phyloP scores from a whole-genome alignment of 2,888 invertebrate genomes.

The Cyaniris semiargus region DNA sequence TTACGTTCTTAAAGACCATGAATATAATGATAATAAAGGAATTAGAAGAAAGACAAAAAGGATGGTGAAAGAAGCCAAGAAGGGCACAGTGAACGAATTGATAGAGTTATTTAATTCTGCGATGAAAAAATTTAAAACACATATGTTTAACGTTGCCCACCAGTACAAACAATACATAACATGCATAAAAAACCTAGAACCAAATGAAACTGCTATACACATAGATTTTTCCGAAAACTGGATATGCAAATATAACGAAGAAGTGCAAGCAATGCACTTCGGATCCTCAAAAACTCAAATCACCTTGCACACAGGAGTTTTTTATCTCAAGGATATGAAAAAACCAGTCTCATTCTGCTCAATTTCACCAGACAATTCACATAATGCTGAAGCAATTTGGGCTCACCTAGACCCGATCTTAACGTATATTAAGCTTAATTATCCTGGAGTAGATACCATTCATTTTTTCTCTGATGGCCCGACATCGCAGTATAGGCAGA shows the following conservation, averaged over 20 bases:
- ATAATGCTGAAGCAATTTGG: not conserved
- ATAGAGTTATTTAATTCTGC: not conserved
- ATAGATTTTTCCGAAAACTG: constrained; percentile 41
- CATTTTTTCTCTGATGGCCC: constrained; percentile 37
- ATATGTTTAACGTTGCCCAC: not conserved
- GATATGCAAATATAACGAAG: constrained; percentile 35
- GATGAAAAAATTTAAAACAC: not conserved
- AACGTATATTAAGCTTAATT: too few relatives aligned
- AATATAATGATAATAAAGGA: not conserved
- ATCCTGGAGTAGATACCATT: constrained; percentile 8
- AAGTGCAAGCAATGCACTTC: constrained; percentile 40
- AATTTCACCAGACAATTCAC: not conserved
- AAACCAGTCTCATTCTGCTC: not conserved
- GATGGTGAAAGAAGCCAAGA: not conserved
- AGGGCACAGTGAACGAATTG: not conserved
- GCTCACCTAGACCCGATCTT: too few relatives aligned
- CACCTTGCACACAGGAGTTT: not conserved
- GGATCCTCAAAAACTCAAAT: constrained; percentile 35
- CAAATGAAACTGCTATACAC: constrained; percentile 34
- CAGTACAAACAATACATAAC: not conserved
- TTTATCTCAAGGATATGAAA: not conserved
- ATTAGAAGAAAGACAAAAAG: not conserved
- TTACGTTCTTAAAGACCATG: not conserved
- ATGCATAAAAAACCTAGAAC: not conserved
- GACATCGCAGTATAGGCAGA: constrained; percentile 34